Evolutionary conservation across 2,113 vertebrate species (phyloP).

Genomic region (Solea senegalensis): DNA sequence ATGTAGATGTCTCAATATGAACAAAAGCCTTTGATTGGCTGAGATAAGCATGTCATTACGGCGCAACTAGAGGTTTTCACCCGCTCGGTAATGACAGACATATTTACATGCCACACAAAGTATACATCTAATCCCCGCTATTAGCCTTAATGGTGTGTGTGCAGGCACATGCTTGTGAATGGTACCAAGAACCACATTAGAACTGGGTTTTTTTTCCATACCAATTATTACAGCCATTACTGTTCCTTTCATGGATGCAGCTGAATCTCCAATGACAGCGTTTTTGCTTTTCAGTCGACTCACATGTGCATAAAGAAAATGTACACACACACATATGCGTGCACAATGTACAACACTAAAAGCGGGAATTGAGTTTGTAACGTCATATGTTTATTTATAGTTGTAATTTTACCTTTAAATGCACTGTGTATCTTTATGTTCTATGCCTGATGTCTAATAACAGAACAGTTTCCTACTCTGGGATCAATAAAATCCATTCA

Average conservation of each 20-base stretch:
- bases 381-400: no score
- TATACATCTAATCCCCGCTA: constrained; percentile 72
- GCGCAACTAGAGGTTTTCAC: constrained; percentile 68
- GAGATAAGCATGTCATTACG: constrained; percentile 73
- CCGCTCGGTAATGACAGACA: constrained; percentile 62
- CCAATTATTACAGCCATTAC: constrained; percentile 71
- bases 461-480: no score
- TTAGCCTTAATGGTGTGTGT: constrained; percentile 65
- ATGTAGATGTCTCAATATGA: constrained; percentile 73
- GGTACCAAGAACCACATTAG: constrained; percentile 44
- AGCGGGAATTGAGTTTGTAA: no score
- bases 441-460: no score
- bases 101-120: constrained; percentile 76
- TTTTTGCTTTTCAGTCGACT: constrained; percentile 41
- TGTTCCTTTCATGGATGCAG: constrained; percentile 60
- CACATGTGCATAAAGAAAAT: constrained; percentile 49
- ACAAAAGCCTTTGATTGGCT: constrained; percentile 75
- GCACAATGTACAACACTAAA: neutral
- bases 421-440: no score
- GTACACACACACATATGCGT: neutral
- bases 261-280: constrained; percentile 39
- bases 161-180: constrained; percentile 54
- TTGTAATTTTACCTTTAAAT: no score
- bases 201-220: constrained; percentile 33
- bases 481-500: neutral